These are phyloP conservation scores for Apteryx owenii DNA, from an alignment of 2,113 vertebrate genomes.

Conservation along the genomic window DNA sequence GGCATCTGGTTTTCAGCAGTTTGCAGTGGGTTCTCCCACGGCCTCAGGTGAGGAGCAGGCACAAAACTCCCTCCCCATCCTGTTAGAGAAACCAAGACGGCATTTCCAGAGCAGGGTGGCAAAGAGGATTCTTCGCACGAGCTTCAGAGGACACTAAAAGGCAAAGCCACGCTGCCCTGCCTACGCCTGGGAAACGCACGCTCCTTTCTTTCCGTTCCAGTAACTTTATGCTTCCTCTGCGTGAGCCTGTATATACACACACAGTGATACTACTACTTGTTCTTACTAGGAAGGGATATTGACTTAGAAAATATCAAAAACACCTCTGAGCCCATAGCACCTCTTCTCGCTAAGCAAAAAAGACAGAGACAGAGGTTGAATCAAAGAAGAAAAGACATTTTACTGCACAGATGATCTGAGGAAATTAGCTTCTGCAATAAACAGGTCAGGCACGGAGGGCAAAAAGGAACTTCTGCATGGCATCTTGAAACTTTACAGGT, in stretches of 20 bases:
- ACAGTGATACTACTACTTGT: conserved; percentile 31
- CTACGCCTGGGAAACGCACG: neutral
- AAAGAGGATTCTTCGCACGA: conserved; percentile 31
- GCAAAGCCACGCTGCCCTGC: neutral
- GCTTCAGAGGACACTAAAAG: neutral
- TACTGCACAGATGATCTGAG: neutral
- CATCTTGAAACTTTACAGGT: neutral
- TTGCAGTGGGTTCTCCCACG: conserved; percentile 47
- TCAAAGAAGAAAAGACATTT: conserved; percentile 18
- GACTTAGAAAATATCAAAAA: conserved; percentile 73
- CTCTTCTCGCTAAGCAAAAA: conserved; percentile 48
- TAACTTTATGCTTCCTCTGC: neutral
- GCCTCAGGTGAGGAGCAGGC: conserved; percentile 45
- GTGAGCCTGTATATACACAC: neutral
- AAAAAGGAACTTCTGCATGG: neutral
- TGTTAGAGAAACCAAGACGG: conserved; percentile 42
- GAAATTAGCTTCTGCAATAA: neutral
- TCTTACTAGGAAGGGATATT: conserved; percentile 63
- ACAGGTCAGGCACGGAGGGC: neutral
- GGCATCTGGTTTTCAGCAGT: conserved; percentile 70
- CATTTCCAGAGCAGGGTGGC: conserved; percentile 68
- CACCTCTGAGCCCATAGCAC: conserved; percentile 22
- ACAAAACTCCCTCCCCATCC: conserved; percentile 38
- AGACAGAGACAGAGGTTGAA: neutral
- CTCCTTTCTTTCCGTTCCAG: conserved; percentile 22